Evolutionary conservation across 2,113 vertebrate species (phyloP), one percentile per base, ranked within the genome.

Genomic region (Mobula birostris): DNA sequence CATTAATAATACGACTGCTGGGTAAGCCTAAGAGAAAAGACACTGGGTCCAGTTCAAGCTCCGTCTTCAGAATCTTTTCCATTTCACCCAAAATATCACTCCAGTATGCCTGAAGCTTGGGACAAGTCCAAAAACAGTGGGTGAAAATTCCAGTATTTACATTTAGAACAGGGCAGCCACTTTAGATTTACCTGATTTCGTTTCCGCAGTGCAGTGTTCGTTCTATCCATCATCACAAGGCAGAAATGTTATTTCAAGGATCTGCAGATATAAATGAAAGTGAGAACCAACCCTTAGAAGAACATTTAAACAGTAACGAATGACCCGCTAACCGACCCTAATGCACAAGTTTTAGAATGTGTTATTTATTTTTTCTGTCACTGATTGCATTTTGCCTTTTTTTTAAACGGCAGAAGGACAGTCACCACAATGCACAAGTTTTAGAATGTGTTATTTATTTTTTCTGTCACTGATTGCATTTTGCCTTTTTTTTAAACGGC

Each of bases 201-300:
- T 11, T 93, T 93, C 32, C 91, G 91, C 68, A 93, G 40, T 7
- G 91, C 91, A 48, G 68, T 36, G 15, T 56, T 93, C 56, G 91
- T 14, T 29, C 91, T 74, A 40, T 93, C 91, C 91, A 93, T 93
- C 9, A 40, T 32, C 70, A 56, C 68, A 93, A 36, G 87, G 29
- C 91, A 56, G 70, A 9, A 56, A 74, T 48, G 27, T 72, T 76
- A 27, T 32, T 90, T 90, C 11, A 12, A 74, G 48, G 70, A 76
- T 72, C 70, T 3, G 15, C 61, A 5, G 2, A n/a, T 32, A 29
- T 11, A 82, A 56, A 24, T 56, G 19, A 7, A 7, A 21, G 17
- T 56, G 70, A 74, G 5, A 74, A 24, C 24, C 70, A 4, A 24
- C 19, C 70, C 56, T 56, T 21, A 56, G 48, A 32, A 5, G 36